Evolutionary conservation across 2,113 vertebrate species (phyloP), one percentile per base, ranked within the genome.

Genomic region (Microtus montanus): DNA sequence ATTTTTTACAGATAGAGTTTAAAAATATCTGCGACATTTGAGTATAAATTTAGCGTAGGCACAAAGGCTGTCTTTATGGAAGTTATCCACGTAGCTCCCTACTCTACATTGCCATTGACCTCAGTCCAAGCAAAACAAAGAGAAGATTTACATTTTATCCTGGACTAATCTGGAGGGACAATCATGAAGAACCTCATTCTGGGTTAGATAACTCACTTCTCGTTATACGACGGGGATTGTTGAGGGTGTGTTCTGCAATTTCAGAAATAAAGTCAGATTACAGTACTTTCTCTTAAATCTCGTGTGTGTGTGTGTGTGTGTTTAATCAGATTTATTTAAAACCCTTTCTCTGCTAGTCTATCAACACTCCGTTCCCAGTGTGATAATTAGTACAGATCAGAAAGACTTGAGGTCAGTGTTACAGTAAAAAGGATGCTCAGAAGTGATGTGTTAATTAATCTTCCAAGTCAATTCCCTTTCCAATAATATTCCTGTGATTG

Each of bases 1-100:
- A 86, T 74, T 71, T 87, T 95, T 78, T 52, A 87, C 33, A 90
- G 87, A 33, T 82, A 83, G 61, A 97, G 88, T 94, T 97, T 95
- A 73, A 97, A 97, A 97, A 95, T 97, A 95, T 70, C 83, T 4
- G 3, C 70, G 96, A 90, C 92, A 87, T 73, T 90, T 95, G 92
- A 97, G 94, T 4, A 90, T 96, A 97, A 96, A 91, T 52, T 94
- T 88, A 96, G 77, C 96, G 82, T 97, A 92, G 96, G 86, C 80
- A 93, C 86, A 94, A 94, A 93, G 89, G 83, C 84, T 96, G 71
- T 91, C 85, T 95, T 90, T 10, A 2, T 19, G 86, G 80, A 13
- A 93, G 82, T 88, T 61, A 97, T 87, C 70, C 73, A 80, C 19
- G 61, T n/a, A 88, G 73, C 38, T 93, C 92, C 82, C 89, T 91